Conservation (phyloP, 2,888 invertebrate genomes). For the Diabrotica balteata region DNA sequence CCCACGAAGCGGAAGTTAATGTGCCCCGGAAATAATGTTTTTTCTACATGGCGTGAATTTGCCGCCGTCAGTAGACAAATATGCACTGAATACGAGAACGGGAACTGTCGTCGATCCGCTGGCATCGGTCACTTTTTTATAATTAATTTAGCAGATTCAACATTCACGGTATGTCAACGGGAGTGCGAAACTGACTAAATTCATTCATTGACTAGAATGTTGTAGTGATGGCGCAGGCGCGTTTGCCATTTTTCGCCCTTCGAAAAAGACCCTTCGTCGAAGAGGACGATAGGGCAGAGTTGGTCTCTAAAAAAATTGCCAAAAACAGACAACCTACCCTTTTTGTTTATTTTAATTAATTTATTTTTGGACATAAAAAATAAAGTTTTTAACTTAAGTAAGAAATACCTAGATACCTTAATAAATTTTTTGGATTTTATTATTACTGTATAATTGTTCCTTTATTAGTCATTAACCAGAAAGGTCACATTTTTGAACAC, state of each 20-base stretch:
- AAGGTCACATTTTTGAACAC: no score
- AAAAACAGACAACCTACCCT: background rate
- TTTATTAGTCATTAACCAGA: no score
- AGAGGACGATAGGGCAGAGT: constrained; percentile 3
- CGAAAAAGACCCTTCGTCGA: constrained; percentile 24
- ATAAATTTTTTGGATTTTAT: no score
- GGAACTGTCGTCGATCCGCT: background rate
- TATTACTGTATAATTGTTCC: no score
- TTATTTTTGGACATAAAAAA: no score
- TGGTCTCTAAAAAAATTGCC: background rate
- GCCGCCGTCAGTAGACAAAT: constrained; percentile 6
- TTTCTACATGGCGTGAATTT: constrained; percentile 2
- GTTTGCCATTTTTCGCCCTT: constrained; percentile 24
- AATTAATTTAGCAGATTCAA: constrained; percentile 25
- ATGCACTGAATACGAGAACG: constrained; percentile 4
- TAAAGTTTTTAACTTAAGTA: no score
- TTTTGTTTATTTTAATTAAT: background rate
- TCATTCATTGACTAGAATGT: constrained; percentile 34
- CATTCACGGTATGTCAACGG: constrained; percentile 9
- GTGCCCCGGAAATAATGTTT: constrained; percentile 5
- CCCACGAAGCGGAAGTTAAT: constrained; percentile 25
- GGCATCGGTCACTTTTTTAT: constrained; percentile 23
- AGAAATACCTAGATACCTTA: no score
- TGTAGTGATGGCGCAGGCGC: constrained; percentile 27
- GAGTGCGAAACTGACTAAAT: constrained; percentile 30